Base-by-base conservation (phyloP, 2,888 invertebrate species). In the Theretra japonica region DNA sequence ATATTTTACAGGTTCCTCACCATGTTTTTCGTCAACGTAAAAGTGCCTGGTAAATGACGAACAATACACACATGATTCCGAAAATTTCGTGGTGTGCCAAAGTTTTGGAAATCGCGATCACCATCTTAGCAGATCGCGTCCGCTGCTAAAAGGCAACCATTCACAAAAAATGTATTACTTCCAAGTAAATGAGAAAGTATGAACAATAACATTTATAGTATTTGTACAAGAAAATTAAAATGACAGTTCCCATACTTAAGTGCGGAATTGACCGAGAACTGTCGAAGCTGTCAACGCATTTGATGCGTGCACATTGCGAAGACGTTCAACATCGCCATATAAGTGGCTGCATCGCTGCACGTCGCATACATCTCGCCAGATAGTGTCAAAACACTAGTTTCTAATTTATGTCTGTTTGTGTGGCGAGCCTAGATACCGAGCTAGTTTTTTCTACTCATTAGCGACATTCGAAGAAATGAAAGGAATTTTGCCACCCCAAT, bases 331-430 rank as follows among this genome's bases (percentile, higher is more conserved):
- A 50, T 72, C 53, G 65, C 78, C 79, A 76, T 78, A 81, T 76
- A 75, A 25, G 65, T 41, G 19, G 48, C 75, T 76, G 73, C 73
- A 75, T 72, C 70, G 30, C 69, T 74, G 75, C 78, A 75, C 59
- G 71, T 73, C 70, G 75, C 75, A 76, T 30, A 57, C 76, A 80
- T 77, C 75, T 76, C 79, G 76, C 77, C 75, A 77, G 82, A 80
- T 77, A 74, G 77, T 75, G 79, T 78, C 77, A 79, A 80, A 83
- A 82, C 81, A 79, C 77, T 71, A 77, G 78, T 83, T 85, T 85
- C 83, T 84, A 83, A 83, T 81, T 82, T 80, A 62, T 70, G 33
- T 62, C 62, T 21, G 17, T 21, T 50, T 70, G 70, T 50, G 59
- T 50, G 70, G 60, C 17, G 21, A 59, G 15, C 60, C 28, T 21